Base-by-base conservation (phyloP, 2,888 invertebrate genomes). In the Belgica antarctica region DNA sequence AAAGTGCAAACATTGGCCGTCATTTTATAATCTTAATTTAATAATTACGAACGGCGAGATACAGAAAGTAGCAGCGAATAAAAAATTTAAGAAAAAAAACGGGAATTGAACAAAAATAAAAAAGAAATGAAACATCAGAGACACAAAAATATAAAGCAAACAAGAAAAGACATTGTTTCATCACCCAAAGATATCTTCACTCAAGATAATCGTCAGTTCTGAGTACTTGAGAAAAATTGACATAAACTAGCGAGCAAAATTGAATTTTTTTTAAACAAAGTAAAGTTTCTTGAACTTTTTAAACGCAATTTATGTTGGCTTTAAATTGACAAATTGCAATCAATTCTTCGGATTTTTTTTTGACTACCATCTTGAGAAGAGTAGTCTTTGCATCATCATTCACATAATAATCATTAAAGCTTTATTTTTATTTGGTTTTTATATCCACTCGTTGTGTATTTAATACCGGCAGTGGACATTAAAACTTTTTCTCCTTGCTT, bases 1-100 rank as follows among this genome's bases (percentile, higher is more conserved):
- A n/a, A n/a, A n/a, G n/a, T n/a, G n/a, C n/a, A n/a, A n/a, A n/a
- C n/a, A n/a, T n/a, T n/a, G n/a, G n/a, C n/a, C n/a, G n/a, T n/a
- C n/a, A 63, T 63, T 61, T 63, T 57, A 36, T 52, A 69, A 57
- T 57, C 36, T 61, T 27, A 46, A 66, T 66, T 66, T 66, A 47
- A 57, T 68, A 57, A 68, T 57, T 68, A 68, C 36, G 34, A 59
- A 41, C 15, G 41, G n/a, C n/a, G n/a, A n/a, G n/a, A n/a, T n/a
- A n/a, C n/a, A n/a, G n/a, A n/a, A n/a, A n/a, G n/a, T n/a, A n/a
- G n/a, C n/a, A n/a, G n/a, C n/a, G n/a, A n/a, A n/a, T n/a, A 36
- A 59, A 57, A 36, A 8, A 22, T 57, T 41, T 25, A 41, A 36
- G 34, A 24, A 59, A 22, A 66, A 66, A 7, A 19, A 24, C 17